phyloP scores from a whole-genome alignment of 2,797 vertebrate species.

The Sebastes vulpes region DNA sequence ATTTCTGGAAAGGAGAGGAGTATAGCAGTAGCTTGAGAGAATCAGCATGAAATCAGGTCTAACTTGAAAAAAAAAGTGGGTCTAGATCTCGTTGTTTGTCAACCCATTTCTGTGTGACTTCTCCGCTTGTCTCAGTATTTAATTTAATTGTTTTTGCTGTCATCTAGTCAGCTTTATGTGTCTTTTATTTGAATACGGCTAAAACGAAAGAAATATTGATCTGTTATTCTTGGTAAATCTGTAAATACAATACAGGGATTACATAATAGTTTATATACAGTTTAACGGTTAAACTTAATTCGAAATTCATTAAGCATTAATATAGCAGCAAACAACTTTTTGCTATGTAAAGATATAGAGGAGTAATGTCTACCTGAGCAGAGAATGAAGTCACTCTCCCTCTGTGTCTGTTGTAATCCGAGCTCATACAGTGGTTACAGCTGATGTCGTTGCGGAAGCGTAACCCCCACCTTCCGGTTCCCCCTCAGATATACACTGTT shows the following conservation, averaged over 20 bases:
- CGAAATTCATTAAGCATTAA: too few relatives aligned
- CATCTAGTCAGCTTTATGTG: neutral
- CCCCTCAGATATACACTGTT: too few relatives aligned
- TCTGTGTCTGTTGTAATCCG: too few relatives aligned
- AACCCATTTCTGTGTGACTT: neutral
- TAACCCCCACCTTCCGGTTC: too few relatives aligned
- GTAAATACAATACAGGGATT: neutral
- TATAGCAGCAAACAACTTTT: rapidly evolving
- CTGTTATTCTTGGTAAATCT: neutral
- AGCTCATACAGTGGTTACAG: too few relatives aligned
- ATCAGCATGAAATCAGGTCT: slow-evolving; percentile 16
- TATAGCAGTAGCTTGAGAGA: slow-evolving; percentile 13
- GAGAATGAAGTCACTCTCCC: too few relatives aligned
- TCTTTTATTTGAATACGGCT: neutral
- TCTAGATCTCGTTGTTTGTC: neutral
- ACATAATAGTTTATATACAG: neutral
- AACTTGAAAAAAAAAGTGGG: slow-evolving; percentile 1
- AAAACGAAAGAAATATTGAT: neutral
- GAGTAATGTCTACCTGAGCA: too few relatives aligned
- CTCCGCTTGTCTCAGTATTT: neutral
- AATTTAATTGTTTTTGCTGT: neutral
- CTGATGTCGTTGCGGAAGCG: too few relatives aligned
- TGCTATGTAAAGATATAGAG: too few relatives aligned
- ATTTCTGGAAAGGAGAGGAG: slow-evolving; percentile 34
- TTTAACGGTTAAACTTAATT: too few relatives aligned